Evolutionary conservation across 2,797 vertebrate genomes (phyloP).

Genomic region (Garrulus glandarius): DNA sequence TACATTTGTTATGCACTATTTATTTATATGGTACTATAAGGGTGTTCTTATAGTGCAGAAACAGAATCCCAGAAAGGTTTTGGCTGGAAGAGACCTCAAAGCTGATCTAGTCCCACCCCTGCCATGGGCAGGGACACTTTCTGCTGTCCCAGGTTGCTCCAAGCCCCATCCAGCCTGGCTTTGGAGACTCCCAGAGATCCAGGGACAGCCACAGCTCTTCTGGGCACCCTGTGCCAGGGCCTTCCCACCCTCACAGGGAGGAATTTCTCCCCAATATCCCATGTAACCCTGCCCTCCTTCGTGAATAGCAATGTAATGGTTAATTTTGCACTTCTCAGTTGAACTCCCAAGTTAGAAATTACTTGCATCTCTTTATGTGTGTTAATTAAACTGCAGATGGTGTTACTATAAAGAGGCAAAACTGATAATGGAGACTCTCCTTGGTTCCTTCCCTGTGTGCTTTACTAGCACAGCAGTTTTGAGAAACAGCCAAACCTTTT

Average conservation of each 20-base stretch:
- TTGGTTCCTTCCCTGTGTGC: not conserved
- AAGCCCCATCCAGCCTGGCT: rapidly evolving
- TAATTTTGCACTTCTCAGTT: not conserved
- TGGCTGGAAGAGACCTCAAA: not conserved
- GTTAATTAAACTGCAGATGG: not conserved
- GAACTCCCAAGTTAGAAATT: not conserved
- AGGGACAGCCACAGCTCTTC: not conserved
- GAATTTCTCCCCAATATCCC: rapidly evolving
- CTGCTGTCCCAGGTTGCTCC: rapidly evolving
- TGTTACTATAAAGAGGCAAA: not conserved
- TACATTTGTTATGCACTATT: rapidly evolving
- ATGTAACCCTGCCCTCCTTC: rapidly evolving
- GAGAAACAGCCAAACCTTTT: not conserved
- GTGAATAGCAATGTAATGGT: too few species aligned
- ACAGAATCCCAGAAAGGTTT: not conserved
- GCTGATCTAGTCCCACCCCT: rapidly evolving
- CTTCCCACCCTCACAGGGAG: rapidly evolving
- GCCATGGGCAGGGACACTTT: not conserved
- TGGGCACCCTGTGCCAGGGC: not conserved
- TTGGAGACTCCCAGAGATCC: not conserved
- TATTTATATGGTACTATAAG: rapidly evolving
- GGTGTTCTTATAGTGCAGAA: too few species aligned
- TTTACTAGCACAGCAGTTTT: not conserved
- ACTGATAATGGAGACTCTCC: rapidly evolving
- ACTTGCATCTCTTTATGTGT: rapidly evolving